phyloP scores from a whole-genome alignment of 2,113 vertebrate species.

The Xiphophorus hellerii region DNA sequence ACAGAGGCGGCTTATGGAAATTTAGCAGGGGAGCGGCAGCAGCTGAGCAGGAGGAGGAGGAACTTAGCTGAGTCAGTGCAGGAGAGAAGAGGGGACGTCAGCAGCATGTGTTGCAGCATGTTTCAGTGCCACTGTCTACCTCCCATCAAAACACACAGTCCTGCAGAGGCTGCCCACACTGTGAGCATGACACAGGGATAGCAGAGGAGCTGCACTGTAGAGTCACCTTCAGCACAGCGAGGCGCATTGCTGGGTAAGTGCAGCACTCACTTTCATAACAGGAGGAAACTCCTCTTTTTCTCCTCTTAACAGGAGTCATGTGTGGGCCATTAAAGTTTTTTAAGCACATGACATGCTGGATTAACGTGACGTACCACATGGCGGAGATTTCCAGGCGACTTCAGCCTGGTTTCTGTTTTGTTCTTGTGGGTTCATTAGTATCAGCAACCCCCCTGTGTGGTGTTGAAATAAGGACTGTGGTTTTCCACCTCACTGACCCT shows the following conservation, averaged over 20 bases:
- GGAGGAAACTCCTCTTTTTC: constrained; percentile 20
- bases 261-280: not conserved
- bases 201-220: constrained; percentile 54
- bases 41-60: constrained; percentile 45
- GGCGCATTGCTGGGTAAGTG: constrained; percentile 65
- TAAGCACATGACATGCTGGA: constrained; percentile 22
- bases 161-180: constrained; percentile 50
- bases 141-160: constrained; percentile 55
- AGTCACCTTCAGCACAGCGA: constrained; percentile 62
- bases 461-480: constrained; percentile 17
- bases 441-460: constrained; percentile 21
- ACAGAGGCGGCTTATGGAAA: constrained; percentile 69
- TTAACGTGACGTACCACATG: constrained; percentile 14
- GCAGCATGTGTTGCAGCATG: constrained; percentile 78
- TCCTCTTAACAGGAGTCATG: constrained; percentile 45
- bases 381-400: constrained; percentile 47
- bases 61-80: constrained; percentile 70
- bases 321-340: constrained; percentile 36
- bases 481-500: constrained; percentile 47
- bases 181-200: constrained; percentile 26
- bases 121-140: constrained; percentile 59
- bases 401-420: constrained; percentile 29
- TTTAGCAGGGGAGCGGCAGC: constrained; percentile 61
- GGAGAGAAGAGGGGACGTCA: constrained; percentile 54
- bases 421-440: constrained; percentile 55